phyloP scores from a whole-genome alignment of 2,888 invertebrate species.

The Drosophila dives region DNA sequence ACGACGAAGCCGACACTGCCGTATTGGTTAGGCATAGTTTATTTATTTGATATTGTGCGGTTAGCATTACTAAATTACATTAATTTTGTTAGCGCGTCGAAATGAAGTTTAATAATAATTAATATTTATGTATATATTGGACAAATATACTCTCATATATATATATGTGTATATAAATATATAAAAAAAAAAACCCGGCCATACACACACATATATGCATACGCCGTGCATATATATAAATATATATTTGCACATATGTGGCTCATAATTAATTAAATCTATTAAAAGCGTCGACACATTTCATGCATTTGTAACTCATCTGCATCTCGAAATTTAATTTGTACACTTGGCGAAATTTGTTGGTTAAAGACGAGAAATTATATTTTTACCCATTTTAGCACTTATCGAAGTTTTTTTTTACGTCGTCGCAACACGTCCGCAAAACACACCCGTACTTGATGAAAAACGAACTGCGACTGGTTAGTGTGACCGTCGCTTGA shows the following conservation, averaged over 20 bases:
- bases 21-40: constrained; percentile 39
- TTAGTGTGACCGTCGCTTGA: constrained; percentile 38
- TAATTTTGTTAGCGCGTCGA: constrained; percentile 43
- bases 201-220: constrained; percentile 28
- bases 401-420: constrained; percentile 60
- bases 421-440: constrained; percentile 56
- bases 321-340: constrained; percentile 23
- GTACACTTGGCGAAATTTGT: constrained; percentile 30
- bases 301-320: constrained; percentile 9
- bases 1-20: constrained; percentile 51
- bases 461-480: constrained; percentile 52
- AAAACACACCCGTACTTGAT: constrained; percentile 43
- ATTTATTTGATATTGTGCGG: constrained; percentile 22
- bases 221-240: constrained; percentile 9
- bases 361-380: constrained; percentile 24
- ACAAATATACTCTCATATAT: constrained; percentile 10
- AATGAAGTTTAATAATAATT: constrained; percentile 71
- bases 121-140: constrained; percentile 51
- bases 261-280: constrained; percentile 54
- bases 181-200: constrained; percentile 47
- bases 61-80: constrained; percentile 44
- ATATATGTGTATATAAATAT: constrained; percentile 3
- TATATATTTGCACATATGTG: constrained; percentile 42
- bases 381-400: constrained; percentile 62
- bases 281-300: constrained; percentile 24